Percentiles rank a stretch among this genome's conserved stretches.
Conservation (phyloP, 1,140 invertebrate species). For the Drosophila ogumai region DNA sequence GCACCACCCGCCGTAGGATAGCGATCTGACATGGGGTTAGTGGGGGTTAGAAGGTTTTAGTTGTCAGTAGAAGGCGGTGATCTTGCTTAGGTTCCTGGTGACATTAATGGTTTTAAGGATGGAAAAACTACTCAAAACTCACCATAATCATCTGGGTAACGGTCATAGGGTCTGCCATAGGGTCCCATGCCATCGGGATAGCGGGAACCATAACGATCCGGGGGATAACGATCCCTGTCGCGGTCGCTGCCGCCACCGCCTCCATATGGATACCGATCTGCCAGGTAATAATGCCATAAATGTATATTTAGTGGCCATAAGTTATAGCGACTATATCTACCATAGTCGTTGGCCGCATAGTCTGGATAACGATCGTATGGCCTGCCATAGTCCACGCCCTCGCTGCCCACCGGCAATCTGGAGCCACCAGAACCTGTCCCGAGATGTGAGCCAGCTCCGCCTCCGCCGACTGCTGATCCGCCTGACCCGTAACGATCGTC, state of each 20-base stretch:
- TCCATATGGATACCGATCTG: constrained; percentile 71
- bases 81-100: constrained; percentile 7
- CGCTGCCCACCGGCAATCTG: constrained; percentile 52
- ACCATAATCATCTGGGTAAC: constrained; percentile 76
- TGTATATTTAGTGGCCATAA: constrained; percentile 5
- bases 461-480: constrained; percentile 43
- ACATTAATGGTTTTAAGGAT: constrained; percentile 41
- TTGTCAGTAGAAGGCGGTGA: constrained; percentile 63
- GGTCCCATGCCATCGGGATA: constrained; percentile 61
- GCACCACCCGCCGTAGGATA: constrained; percentile 73
- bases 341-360: constrained; percentile 67
- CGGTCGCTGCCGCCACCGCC: constrained; percentile 76
- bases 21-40: constrained; percentile 75
- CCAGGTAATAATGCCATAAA: constrained; percentile 51
- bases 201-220: constrained; percentile 57
- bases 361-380: constrained; percentile 82
- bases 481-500: constrained; percentile 85
- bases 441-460: constrained; percentile 49
- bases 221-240: constrained; percentile 54
- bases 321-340: constrained; percentile 24
- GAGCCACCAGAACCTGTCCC: constrained; percentile 47
- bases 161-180: constrained; percentile 70
- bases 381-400: constrained; percentile 69
- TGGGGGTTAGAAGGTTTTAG: constrained; percentile 55
- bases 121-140: not conserved